These are phyloP conservation scores for Epinotia demarniana DNA, from an alignment of 2,888 invertebrate genomes.

Conservation along the genomic window DNA sequence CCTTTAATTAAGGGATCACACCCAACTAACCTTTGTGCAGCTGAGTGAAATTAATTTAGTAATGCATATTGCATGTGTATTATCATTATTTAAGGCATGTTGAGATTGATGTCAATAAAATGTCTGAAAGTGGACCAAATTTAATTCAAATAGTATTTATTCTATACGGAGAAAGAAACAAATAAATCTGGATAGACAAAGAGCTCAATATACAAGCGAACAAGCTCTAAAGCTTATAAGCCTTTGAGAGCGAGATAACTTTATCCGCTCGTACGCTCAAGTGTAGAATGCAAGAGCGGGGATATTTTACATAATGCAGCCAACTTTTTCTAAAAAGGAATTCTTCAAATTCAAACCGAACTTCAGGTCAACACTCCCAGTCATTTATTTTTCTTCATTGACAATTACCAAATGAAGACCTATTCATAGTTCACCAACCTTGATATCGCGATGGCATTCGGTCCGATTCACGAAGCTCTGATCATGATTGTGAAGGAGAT, in stretches of 20 bases:
- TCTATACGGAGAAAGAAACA: background rate
- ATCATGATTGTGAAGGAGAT: conserved; percentile 74
- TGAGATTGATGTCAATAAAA: too few species aligned
- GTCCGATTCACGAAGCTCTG: conserved; percentile 69
- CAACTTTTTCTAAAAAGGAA: conserved; percentile 1
- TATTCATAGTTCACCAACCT: conserved; percentile 52
- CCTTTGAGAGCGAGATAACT: conserved; percentile 14
- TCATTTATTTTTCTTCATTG: conserved; percentile 22
- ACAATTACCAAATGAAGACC: conserved; percentile 27
- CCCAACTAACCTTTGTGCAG: too few species aligned
- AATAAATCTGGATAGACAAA: conserved; percentile 6
- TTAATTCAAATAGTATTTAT: conserved; percentile 8
- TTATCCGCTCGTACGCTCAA: conserved; percentile 3
- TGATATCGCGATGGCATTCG: conserved; percentile 52
- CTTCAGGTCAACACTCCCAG: conserved; percentile 5
- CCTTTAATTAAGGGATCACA: too few species aligned
- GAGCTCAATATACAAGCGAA: conserved; percentile 8
- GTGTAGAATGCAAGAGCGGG: conserved; percentile 6
- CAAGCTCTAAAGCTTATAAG: conserved; percentile 20
- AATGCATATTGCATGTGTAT: too few species aligned
- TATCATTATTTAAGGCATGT: too few species aligned
- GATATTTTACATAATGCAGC: conserved; percentile 27
- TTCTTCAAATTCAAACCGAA: background rate
- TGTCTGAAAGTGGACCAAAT: too few species aligned
- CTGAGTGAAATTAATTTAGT: too few species aligned